Percentiles rank a stretch among this genome's conserved stretches.
Evolutionary conservation across 2,888 invertebrate species (phyloP).

Genomic region (Dolichopus griseipennis): DNA sequence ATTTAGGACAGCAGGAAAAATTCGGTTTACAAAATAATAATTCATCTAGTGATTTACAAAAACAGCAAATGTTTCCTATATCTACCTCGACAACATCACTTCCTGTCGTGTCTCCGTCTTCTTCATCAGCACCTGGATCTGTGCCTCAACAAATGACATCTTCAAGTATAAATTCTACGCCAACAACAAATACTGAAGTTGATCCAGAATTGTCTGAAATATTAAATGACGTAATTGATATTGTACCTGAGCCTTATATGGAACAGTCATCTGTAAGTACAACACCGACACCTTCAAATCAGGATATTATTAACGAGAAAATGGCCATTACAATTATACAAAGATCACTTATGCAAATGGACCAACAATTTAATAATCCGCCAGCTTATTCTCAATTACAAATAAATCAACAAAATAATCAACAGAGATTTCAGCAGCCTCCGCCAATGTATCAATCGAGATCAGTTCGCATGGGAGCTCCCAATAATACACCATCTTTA

Average conservation of each 20-base stretch:
- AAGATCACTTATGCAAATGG: conserved; percentile 81
- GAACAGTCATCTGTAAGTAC: conserved; percentile 30
- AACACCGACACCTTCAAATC: conserved; percentile 29
- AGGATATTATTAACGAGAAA: conserved; percentile 53
- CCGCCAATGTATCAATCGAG: conserved; percentile 39
- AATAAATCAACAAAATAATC: conserved; percentile 30
- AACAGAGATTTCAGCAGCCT: conserved; percentile 38
- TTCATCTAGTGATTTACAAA: not conserved
- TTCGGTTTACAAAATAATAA: conserved; percentile 10
- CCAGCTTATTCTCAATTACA: conserved; percentile 33
- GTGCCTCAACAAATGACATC: conserved; percentile 18
- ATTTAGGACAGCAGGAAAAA: not conserved
- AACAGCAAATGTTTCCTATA: not conserved
- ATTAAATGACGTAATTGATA: conserved; percentile 76
- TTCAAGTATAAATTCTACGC: conserved; percentile 23
- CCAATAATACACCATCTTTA: conserved; percentile 28
- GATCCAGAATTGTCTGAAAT: conserved; percentile 74
- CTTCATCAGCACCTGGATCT: conserved; percentile 21
- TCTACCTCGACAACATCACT: conserved; percentile 19
- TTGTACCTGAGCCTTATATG: conserved; percentile 53
- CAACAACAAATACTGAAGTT: conserved; percentile 33
- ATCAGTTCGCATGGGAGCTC: conserved; percentile 28
- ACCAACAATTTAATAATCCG: conserved; percentile 44
- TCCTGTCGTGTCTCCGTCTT: conserved; percentile 10
- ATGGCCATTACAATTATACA: conserved; percentile 84